A percentile compares a stretch with the other conserved stretches of the same genome.
phyloP scores from a whole-genome alignment of 2,113 vertebrate genomes.

The Mus pahari region DNA sequence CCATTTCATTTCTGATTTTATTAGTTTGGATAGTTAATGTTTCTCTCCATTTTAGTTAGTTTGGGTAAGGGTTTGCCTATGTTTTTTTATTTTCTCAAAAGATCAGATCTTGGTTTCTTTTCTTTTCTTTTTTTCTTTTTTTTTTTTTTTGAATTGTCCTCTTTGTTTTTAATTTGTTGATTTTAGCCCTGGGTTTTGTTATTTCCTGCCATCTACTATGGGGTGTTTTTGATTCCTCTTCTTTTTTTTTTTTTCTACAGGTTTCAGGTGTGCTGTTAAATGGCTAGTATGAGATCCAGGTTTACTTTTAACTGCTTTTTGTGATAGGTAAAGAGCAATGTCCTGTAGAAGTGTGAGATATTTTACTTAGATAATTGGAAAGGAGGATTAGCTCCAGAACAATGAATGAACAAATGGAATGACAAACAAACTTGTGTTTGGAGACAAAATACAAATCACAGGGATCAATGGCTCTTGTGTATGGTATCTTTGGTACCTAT shows the following conservation, averaged over 20 bases:
- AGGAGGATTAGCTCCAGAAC: background rate
- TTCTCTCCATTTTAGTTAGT: too few species aligned
- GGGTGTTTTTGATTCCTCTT: background rate
- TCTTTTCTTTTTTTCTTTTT: too few species aligned
- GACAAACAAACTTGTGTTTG: background rate
- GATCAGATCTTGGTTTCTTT: too few species aligned
- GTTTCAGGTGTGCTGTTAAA: background rate
- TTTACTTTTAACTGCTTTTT: background rate
- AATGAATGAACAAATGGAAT: background rate
- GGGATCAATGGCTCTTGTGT: background rate
- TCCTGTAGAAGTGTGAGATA: background rate
- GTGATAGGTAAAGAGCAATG: background rate
- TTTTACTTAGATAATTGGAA: constrained; percentile 21
- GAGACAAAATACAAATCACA: constrained; percentile 5
- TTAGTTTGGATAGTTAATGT: too few species aligned
- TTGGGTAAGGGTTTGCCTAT: too few species aligned
- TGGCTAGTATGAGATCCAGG: background rate
- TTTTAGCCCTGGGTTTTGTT: too few species aligned
- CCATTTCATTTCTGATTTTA: too few species aligned
- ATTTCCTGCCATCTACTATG: background rate
- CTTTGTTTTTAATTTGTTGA: too few species aligned
- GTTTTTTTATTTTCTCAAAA: too few species aligned
- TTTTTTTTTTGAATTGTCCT: too few species aligned
- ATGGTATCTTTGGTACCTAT: background rate
- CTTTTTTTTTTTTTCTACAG: background rate